Conservation (phyloP, 2,113 vertebrate genomes). For the Trachemys scripta region DNA sequence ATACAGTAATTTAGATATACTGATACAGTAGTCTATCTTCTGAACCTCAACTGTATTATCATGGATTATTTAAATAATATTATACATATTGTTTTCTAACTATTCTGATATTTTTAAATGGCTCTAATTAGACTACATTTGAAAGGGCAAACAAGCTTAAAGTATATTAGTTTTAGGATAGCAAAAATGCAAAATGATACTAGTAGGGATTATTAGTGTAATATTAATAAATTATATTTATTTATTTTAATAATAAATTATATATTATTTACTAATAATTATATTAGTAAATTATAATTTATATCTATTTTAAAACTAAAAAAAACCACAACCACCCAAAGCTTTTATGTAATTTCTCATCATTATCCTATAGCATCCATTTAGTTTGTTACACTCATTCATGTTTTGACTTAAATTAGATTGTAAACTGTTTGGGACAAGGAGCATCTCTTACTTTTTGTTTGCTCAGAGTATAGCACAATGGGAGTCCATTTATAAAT, state of each 20-base stretch:
- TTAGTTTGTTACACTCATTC: neutral
- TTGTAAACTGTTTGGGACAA: neutral
- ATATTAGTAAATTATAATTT: neutral
- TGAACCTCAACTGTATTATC: neutral
- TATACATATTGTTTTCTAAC: neutral
- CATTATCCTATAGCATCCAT: neutral
- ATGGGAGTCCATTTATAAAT: neutral
- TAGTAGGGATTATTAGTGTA: neutral
- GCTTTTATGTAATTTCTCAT: neutral
- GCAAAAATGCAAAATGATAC: neutral
- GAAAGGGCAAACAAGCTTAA: neutral
- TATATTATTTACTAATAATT: too few species aligned
- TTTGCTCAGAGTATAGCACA: neutral
- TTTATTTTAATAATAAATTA: too few species aligned
- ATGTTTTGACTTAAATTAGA: neutral
- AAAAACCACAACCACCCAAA: neutral
- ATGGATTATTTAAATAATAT: neutral
- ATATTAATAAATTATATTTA: too few species aligned
- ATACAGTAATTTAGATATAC: neutral
- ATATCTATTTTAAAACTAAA: neutral
- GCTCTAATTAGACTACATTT: neutral
- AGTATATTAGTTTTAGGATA: neutral
- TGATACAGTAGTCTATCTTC: neutral
- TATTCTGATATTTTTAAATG: neutral
- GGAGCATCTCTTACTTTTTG: neutral